Evolutionary conservation across 2,113 vertebrate species (phyloP), one percentile per base, ranked within the genome.

Genomic region (Ranitomeya imitator): DNA sequence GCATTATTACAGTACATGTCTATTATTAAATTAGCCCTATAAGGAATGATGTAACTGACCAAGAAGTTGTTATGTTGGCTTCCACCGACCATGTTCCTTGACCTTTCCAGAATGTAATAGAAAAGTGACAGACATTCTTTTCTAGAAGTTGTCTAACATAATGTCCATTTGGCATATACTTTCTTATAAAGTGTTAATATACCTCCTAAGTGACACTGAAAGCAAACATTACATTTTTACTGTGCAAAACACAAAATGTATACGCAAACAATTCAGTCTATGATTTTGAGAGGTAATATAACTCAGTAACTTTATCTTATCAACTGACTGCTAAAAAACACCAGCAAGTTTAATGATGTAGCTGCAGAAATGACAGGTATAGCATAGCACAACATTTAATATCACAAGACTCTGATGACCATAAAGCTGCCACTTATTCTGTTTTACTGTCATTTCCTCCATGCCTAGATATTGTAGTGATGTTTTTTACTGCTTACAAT

Each of bases 341-440:
- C 90, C 90, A 91, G 92, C 92, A 89, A 90, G 90, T 78, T 90
- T 93, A 91, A 92, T 90, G 90, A 93, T 92, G 90, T 91, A 90
- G 55, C 88, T 89, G 83, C 92, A 93, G 92, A 94, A 90, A 89
- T 92, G 92, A 92, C 92, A 92, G 86, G 91, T 89, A 91, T 88
- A 90, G 89, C 15, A 91, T 88, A 90, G 89, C 15, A 91, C 93
- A 80, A 60, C 90, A 90, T 87, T 91, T 67, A 91, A 90, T 88
- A 90, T 92, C 83, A 67, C 37, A 78, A 1, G 18, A 87, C 87
- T 90, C 91, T 88, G 85, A 89, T 90, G 92, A 91, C 91, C 89
- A 92, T 86, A 79, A 45, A 91, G 60, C 45, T 61, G 52, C 16
- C 85, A 79, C 31, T 86, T 79, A n/a, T 79, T 86, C 61, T 79